Evolutionary conservation across 1,140 invertebrate genomes (phyloP), one percentile per base, ranked within the genome.

Genomic region (Drosophila pruinosa): DNA sequence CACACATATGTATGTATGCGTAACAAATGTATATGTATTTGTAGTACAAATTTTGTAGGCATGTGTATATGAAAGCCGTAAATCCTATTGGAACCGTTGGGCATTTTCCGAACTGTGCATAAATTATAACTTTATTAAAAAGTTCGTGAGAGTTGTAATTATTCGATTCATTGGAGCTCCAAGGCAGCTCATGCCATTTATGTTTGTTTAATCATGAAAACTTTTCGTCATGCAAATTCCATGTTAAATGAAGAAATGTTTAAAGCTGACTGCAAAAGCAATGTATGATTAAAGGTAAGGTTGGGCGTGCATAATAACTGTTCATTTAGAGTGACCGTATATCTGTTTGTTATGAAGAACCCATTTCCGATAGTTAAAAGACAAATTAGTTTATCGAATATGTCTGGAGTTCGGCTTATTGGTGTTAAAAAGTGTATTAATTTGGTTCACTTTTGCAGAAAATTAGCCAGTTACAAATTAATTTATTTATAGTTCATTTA

Each of bases 141-240:
- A 54, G 52, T 69, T 73, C 48, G 57, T 63, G 59, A 59, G 47
- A 53, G 65, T 57, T 62, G 82, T 62, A 81, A 78, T 83, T 80
- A 75, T 76, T 70, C 70, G 65, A 75, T 79, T 72, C 61, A 79
- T 71, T 64, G 59, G 73, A 79, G 59, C 50, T 21, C n/a, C 62
- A 48, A 62, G 36, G 59, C 50, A 24, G 34, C 22, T 63, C 45
- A 72, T 76, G 50, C 70, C 56, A 71, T 58, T 70, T 34, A 26
- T 64, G 43, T 54, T 26, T 53, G 34, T 56, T 36, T 50, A 43
- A 67, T 72, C 54, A 62, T 47, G 54, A 54, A 71, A 41, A 50
- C 36, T 50, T 58, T 70, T 64, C 36, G 31, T 48, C 67, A 64
- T 70, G 67, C 50, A 53, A 47, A 62, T 61, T 24, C 19, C 14